Conservation (phyloP, 2,888 invertebrate genomes). For the Coenonympha arcania region DNA sequence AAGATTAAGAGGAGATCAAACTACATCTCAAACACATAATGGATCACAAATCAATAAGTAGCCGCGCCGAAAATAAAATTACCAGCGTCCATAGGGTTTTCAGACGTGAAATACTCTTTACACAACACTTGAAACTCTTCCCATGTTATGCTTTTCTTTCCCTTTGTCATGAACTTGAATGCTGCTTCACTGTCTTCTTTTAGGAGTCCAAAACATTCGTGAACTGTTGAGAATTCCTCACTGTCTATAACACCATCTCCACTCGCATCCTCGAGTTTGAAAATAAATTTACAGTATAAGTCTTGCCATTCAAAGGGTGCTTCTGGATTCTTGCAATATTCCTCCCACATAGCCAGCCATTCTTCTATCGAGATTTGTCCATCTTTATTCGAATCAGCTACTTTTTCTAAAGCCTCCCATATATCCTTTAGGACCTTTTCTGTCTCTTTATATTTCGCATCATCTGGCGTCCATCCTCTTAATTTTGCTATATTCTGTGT, state of each 20-base stretch:
- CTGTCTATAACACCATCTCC: constrained; percentile 81
- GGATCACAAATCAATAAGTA: constrained; percentile 20
- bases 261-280: constrained; percentile 86
- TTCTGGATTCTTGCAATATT: constrained; percentile 32
- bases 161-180: constrained; percentile 82
- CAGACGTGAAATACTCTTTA: constrained; percentile 76
- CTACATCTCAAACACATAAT: no score
- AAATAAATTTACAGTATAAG: constrained; percentile 86
- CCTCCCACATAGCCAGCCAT: constrained; percentile 32
- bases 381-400: constrained; percentile 81
- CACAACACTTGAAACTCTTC: constrained; percentile 82
- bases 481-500: constrained; percentile 85
- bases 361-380: constrained; percentile 27
- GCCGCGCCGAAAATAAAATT: constrained; percentile 31
- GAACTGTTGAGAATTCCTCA: constrained; percentile 82
- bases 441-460: constrained; percentile 80
- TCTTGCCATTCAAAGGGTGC: constrained; percentile 79
- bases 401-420: constrained; percentile 83
- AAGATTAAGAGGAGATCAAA: no score
- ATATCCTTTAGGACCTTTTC: constrained; percentile 81
- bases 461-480: constrained; percentile 80
- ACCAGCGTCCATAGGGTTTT: constrained; percentile 28
- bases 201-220: constrained; percentile 80
- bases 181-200: constrained; percentile 80
- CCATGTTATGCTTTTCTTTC: constrained; percentile 78